Evolutionary conservation across 2,113 vertebrate genomes (phyloP), one percentile per base, ranked within the genome.

Genomic region (Otus sunia): DNA sequence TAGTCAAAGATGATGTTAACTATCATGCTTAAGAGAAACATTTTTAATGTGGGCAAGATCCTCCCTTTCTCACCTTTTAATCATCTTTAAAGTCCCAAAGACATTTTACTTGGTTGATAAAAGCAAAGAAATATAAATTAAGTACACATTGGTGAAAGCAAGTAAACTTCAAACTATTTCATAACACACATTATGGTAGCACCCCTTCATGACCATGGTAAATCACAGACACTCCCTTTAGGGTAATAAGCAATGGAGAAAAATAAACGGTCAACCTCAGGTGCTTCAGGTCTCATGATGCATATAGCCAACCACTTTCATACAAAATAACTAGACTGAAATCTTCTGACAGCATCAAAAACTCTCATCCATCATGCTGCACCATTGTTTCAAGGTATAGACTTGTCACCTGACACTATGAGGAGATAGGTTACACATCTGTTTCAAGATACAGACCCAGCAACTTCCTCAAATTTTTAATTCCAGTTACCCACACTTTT

Each of bases 81-180:
- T 86, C 32, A 93, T 81, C 90, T 96, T 90, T 95, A 71, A 90
- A 88, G 80, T 91, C 47, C 86, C 68, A 91, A 80, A 93, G 79
- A 95, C 21, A 86, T 84, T 96, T 94, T 95, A 97, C 36, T 95
- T 81, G 77, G 53, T 97, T 92, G 83, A 63, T 63, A 92, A 95
- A 91, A 87, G 66, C 47, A 74, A 92, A 96, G 78, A 94, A 84
- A 86, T 60, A 77, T 15, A 92, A 77, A 94, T 86, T 60, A 78
- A 95, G n/a, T 16, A 55, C 32, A 53, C 0, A 1, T 80, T 37
- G 92, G 60, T 53, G 78, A 72, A 74, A 77, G 39, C 30, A 91
- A 72, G n/a, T 53, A 29, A 81, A 71, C 36, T 36, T 63, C n/a
- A 63, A 50, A 75, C 36, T 71, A 39, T 41, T 92, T 81, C 15